Conservation (phyloP, 2,113 vertebrate species). For the western clawed frog (Xenopus tropicalis) region DNA sequence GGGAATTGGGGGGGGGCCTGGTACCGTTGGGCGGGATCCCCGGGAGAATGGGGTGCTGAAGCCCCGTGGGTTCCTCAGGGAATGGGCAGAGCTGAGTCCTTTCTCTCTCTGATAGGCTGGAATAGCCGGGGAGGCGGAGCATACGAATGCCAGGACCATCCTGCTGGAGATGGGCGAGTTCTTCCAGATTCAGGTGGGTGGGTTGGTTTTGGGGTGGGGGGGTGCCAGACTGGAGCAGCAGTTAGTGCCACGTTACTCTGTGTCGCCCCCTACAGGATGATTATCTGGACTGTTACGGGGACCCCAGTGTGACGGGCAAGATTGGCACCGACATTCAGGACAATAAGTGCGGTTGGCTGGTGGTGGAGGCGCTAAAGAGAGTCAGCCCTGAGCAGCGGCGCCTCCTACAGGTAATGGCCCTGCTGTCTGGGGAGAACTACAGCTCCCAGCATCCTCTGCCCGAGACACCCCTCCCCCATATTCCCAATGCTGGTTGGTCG, state of each 20-base stretch:
- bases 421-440: background rate
- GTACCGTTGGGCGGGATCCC: no score
- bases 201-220: background rate
- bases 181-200: slow-evolving; percentile 90
- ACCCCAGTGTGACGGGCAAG: slow-evolving; percentile 85
- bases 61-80: background rate
- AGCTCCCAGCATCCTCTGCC: no score
- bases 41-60: background rate
- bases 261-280: slow-evolving; percentile 72
- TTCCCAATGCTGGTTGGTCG: no score
- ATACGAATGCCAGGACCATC: slow-evolving; percentile 77
- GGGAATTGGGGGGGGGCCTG: no score
- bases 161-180: slow-evolving; percentile 93
- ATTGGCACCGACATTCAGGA: slow-evolving; percentile 95
- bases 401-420: slow-evolving; percentile 73
- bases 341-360: slow-evolving; percentile 97
- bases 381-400: slow-evolving; percentile 71
- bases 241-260: no score
- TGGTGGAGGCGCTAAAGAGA: slow-evolving; percentile 77
- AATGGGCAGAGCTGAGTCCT: background rate
- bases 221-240: background rate
- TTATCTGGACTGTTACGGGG: slow-evolving; percentile 89
- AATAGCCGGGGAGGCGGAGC: slow-evolving; percentile 76
- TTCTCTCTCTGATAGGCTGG: slow-evolving; percentile 64
- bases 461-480: no score